Evolutionary conservation across 2,113 vertebrate genomes (phyloP), one percentile per base, ranked within the genome.

Genomic region (Gnathonemus longibarbis): DNA sequence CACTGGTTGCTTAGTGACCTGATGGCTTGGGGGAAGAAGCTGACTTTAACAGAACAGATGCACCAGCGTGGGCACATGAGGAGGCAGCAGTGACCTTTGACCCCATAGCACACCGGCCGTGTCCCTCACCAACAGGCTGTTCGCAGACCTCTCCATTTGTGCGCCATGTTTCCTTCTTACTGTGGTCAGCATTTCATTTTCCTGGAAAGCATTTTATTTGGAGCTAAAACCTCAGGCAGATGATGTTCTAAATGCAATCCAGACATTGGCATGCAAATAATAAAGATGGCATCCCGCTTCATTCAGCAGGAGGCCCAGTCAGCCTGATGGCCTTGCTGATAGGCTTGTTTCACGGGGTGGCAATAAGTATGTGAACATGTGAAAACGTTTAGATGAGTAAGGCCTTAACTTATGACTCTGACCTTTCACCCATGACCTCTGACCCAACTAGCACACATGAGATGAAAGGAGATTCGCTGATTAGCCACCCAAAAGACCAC

Each of bases 211-310:
- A 86, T 86, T 86, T 70, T 50, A 31, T 86, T 49, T 86, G 45
- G 45, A 86, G 3, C 19, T 86, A 31, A 86, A 86, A 50, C 45
- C 48, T 49, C 48, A 50, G 93, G 90, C 80, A 94, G 88, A 35
- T 27, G 93, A 94, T 91, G 46, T 50, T 13, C 35, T 89, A 94
- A 95, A 95, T 93, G 45, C 0, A 91, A 91, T 90, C 92, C 94
- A 95, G 94, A 93, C 91, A 66, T 53, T 70, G 19, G 27, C 58
- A 19, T 83, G 89, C 56, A 88, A 77, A 66, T n/a, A 46, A 88
- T 84, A 56, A 31, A 48, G 24, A 90, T 58, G 31, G 52, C 45
- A 42, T 19, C 27, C 48, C 3, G 3, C 48, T 85, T 21, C 46
- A 85, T 48, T 7, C 84, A 21, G 42, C 42, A n/a, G 84, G 46